Evolutionary conservation across 2,888 invertebrate genomes (phyloP), one percentile per base, ranked within the genome.

Genomic region (Enoplolaimus lenunculus): DNA sequence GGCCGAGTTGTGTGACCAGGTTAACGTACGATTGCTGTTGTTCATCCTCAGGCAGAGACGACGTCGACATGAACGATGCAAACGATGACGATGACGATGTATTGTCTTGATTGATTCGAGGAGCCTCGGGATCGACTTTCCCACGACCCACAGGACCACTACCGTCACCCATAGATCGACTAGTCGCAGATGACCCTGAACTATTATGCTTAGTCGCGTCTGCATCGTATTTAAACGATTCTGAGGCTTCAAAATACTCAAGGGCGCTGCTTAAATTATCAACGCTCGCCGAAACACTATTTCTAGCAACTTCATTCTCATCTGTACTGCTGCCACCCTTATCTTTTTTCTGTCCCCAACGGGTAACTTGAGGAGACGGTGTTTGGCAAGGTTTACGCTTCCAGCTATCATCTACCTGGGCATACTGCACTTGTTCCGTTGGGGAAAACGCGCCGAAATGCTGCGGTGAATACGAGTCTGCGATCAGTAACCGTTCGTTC

Each of bases 1-100:
- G 86, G 80, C 91, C 91, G 33, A 92, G 88, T 84, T 95, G 94
- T 87, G 91, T 90, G 78, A 93, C 93, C 26, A 95, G 85, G 82
- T 94, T 93, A 0, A 95, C 91, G 62, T 76, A 78, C 21, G 28
- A 7, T n/a, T n/a, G n/a, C n/a, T n/a, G n/a, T 45, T 7, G 7
- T 45, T 7, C 45, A 21, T 64, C 71, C 1, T 3, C 33, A 3
- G 69, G 35, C 26, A 3, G 33, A 3, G 45, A 66, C 2, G 34
- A n/a, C n/a, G 67, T 66, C n/a, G 67, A 66, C 30, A 66, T 31
- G 33, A 66, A 66, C 3, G 67, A 66, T n/a, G 31, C 31, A 3
- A 13, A 3, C 13, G 2, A 3, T 3, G 26, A 21, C 7, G 45
- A 45, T 45, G 21, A 45, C 7, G 7, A 13, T 7, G 7, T 21